Percentiles rank a stretch among this genome's conserved stretches.
phyloP scores from a whole-genome alignment of 2,888 invertebrate species.

The Caenorhabditis parvicauda region DNA sequence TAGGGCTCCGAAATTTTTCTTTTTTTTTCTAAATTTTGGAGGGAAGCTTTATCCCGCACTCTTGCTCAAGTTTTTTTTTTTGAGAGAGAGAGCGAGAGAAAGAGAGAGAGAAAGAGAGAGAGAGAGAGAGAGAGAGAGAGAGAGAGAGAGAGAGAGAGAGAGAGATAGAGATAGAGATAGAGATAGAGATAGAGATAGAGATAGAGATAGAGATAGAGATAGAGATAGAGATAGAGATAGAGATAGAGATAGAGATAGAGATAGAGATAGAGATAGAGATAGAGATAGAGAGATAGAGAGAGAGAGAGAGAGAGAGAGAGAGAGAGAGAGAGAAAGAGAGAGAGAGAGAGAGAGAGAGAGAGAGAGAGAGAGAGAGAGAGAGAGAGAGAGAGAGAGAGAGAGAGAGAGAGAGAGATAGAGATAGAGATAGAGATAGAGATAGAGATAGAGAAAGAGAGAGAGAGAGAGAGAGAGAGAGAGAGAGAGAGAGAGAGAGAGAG shows the following conservation, averaged over 20 bases:
- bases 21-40: no score
- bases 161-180: constrained; percentile 6
- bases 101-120: background rate
- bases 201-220: constrained; percentile 5
- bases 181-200: background rate
- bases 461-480: background rate
- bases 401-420: background rate
- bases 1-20: no score
- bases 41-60: no score
- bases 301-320: background rate
- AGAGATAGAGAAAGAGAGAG: constrained; percentile 1
- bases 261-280: constrained; percentile 8
- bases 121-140: constrained; percentile 8
- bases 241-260: constrained; percentile 13
- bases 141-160: constrained; percentile 9
- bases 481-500: background rate
- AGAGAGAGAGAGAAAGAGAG: constrained; percentile 4
- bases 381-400: background rate
- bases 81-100: no score
- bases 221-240: background rate
- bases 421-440: background rate
- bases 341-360: constrained; percentile 2
- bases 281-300: constrained; percentile 1
- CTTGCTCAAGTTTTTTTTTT: no score
- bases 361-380: background rate